A percentile compares a stretch with the other conserved stretches of the same genome.
phyloP scores from a whole-genome alignment of 2,113 vertebrate species.

The Parus major region DNA sequence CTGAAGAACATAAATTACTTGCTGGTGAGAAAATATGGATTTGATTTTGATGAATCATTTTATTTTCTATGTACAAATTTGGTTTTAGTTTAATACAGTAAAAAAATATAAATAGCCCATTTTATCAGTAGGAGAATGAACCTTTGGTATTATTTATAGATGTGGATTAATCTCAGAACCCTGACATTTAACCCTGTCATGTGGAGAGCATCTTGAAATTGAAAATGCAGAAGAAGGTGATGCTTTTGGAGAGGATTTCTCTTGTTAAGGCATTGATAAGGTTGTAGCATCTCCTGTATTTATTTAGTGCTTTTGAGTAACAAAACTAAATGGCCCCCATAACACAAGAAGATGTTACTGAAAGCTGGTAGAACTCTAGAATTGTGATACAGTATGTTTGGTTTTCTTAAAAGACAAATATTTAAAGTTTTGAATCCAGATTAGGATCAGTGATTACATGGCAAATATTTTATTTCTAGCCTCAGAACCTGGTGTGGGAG shows the following conservation, averaged over 20 bases:
- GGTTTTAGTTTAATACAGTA: not conserved
- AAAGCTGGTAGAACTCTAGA: not conserved
- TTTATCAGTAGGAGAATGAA: not conserved
- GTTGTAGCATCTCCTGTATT: not conserved
- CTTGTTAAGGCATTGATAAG: not conserved
- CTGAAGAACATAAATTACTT: not conserved
- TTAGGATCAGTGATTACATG: not conserved
- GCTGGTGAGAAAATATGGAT: not conserved
- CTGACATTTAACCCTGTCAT: not conserved
- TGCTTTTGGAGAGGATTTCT: not conserved
- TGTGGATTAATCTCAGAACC: not conserved
- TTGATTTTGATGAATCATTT: not conserved
- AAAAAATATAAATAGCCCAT: not conserved
- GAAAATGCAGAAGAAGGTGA: not conserved
- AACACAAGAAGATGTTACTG: not conserved
- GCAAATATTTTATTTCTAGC: not conserved
- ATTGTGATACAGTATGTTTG: rapidly evolving
- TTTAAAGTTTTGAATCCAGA: not conserved
- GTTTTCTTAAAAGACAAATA: not conserved
- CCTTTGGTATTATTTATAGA: not conserved
- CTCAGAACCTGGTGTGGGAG: not conserved
- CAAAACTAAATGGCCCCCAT: not conserved
- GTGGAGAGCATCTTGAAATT: not conserved
- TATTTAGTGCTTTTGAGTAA: not conserved
- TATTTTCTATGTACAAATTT: not conserved